phyloP scores from a whole-genome alignment of 2,797 vertebrate genomes.

The Microcaecilia unicolor region DNA sequence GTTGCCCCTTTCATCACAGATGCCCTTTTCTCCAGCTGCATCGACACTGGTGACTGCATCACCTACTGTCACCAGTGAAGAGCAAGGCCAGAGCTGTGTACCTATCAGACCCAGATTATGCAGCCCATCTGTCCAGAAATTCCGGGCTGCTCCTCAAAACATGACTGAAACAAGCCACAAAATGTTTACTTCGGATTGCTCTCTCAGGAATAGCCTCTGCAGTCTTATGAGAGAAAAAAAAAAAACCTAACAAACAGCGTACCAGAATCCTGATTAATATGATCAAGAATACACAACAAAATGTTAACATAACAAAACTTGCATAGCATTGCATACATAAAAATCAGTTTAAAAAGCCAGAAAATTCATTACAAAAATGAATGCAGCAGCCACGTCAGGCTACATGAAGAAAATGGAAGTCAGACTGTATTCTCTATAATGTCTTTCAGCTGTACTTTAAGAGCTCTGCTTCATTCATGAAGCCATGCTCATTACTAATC shows the following conservation, averaged over 20 bases:
- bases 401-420: too few species aligned
- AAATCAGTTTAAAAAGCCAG: too few species aligned
- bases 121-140: background rate
- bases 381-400: too few species aligned
- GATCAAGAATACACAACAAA: rapidly evolving
- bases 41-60: background rate
- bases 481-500: too few species aligned
- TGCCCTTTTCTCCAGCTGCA: background rate
- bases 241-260: too few species aligned
- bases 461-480: too few species aligned
- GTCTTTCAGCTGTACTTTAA: too few species aligned
- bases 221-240: too few species aligned
- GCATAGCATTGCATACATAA: background rate
- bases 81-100: background rate
- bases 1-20: background rate
- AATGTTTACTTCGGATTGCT: background rate
- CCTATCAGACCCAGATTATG: background rate
- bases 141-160: rapidly evolving
- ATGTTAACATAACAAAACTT: background rate
- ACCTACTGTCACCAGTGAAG: conserved; percentile 4
- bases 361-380: too few species aligned
- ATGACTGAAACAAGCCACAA: too few species aligned
- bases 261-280: rapidly evolving
- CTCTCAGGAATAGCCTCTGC: background rate
- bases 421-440: too few species aligned